Conservation (phyloP, 2,888 invertebrate species). For the Drosophila testacea region DNA sequence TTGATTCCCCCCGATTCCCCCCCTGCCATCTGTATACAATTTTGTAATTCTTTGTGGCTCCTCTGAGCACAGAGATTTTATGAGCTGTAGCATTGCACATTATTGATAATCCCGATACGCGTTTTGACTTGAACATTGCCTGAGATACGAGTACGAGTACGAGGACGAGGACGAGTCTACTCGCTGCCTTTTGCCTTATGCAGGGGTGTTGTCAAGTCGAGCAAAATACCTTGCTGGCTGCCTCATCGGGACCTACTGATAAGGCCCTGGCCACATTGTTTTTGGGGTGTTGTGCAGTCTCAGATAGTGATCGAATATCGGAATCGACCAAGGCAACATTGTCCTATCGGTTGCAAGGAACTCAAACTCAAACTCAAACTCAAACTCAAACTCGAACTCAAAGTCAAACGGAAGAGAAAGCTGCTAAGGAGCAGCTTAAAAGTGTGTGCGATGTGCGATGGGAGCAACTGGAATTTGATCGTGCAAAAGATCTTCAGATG, state of each 20-base stretch:
- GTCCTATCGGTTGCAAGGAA: conserved; percentile 27
- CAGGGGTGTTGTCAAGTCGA: conserved; percentile 73
- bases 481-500: conserved; percentile 54
- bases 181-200: conserved; percentile 30
- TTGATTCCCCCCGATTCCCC: conserved; percentile 19
- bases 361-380: neutral
- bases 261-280: conserved; percentile 66
- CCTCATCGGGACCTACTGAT: conserved; percentile 42
- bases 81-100: conserved; percentile 78
- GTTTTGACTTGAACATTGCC: conserved; percentile 57
- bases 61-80: conserved; percentile 60
- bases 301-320: conserved; percentile 63
- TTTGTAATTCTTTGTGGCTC: conserved; percentile 64
- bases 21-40: conserved; percentile 61
- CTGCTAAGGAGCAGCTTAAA: conserved; percentile 43
- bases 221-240: conserved; percentile 47
- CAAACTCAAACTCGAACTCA: neutral
- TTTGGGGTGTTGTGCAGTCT: conserved; percentile 71
- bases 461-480: conserved; percentile 68
- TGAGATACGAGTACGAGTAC: conserved; percentile 24
- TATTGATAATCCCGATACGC: conserved; percentile 75
- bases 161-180: neutral
- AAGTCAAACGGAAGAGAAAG: conserved; percentile 60
- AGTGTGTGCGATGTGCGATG: conserved; percentile 55
- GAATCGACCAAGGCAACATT: conserved; percentile 45